Percentiles rank a stretch among this genome's conserved stretches.
Evolutionary conservation across 2,888 invertebrate species (phyloP).

Genomic region (Pilophorus perplexus): DNA sequence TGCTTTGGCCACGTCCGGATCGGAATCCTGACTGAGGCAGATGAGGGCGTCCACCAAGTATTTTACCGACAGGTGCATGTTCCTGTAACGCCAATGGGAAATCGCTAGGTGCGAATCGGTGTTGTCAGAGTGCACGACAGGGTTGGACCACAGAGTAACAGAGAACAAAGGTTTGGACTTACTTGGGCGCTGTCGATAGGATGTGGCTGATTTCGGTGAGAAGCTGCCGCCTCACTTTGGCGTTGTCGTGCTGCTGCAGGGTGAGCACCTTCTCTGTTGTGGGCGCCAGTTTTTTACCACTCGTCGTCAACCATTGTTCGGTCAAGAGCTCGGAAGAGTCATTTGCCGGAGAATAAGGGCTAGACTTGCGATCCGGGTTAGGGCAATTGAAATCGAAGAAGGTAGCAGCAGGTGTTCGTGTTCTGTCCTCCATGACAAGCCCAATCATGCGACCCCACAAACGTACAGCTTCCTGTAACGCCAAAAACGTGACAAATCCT

Average conservation of each 20-base stretch:
- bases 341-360: not conserved
- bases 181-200: slow-evolving; percentile 45
- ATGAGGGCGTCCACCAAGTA: slow-evolving; percentile 66
- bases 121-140: no score
- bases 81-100: slow-evolving; percentile 55
- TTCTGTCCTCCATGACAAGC: slow-evolving; percentile 55
- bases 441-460: slow-evolving; percentile 39
- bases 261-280: slow-evolving; percentile 57
- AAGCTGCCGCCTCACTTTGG: slow-evolving; percentile 63
- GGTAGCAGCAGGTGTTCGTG: slow-evolving; percentile 6
- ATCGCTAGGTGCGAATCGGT: no score
- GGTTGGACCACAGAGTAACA: not conserved
- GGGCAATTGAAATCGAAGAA: not conserved
- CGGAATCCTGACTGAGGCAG: slow-evolving; percentile 65
- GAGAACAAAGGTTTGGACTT: slow-evolving; percentile 2
- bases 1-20: slow-evolving; percentile 55
- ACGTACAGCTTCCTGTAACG: slow-evolving; percentile 31
- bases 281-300: slow-evolving; percentile 58
- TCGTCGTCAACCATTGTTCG: slow-evolving; percentile 60
- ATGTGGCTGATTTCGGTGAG: slow-evolving; percentile 48
- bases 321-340: slow-evolving; percentile 51
- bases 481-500: not conserved
- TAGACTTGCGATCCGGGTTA: not conserved
- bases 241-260: slow-evolving; percentile 62
- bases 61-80: slow-evolving; percentile 52